Evolutionary conservation across 1,140 invertebrate species (phyloP).

Genomic region (Holotrichia oblita): DNA sequence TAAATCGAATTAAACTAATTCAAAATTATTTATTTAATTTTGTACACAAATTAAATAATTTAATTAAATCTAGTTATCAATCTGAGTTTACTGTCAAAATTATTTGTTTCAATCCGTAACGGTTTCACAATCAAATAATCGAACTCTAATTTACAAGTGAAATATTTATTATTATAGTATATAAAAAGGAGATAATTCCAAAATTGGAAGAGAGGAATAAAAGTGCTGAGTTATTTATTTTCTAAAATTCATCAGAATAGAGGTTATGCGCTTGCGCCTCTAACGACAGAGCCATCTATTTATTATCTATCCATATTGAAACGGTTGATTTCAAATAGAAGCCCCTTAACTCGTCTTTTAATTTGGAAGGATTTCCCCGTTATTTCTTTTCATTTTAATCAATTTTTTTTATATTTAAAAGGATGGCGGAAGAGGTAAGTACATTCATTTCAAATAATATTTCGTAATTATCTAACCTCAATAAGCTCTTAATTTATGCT

Average conservation of each 20-base stretch:
- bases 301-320: not conserved
- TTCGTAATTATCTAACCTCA: not conserved
- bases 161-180: not conserved
- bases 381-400: not conserved
- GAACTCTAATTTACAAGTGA: not conserved
- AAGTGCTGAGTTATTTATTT: not conserved
- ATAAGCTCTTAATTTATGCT: not conserved
- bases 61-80: too few relatives aligned
- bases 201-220: not conserved
- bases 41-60: too few relatives aligned
- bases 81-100: not conserved
- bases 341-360: not conserved
- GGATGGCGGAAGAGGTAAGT: constrained; percentile 40
- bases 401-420: not conserved
- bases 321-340: not conserved
- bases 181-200: not conserved
- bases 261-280: not conserved
- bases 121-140: not conserved
- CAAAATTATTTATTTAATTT: too few relatives aligned
- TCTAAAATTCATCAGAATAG: not conserved
- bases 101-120: not conserved
- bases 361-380: not conserved
- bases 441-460: not conserved
- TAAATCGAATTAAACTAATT: too few relatives aligned
- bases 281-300: not conserved